Conservation (phyloP, 2,113 vertebrate species). For the Scophthalmus maximus region DNA sequence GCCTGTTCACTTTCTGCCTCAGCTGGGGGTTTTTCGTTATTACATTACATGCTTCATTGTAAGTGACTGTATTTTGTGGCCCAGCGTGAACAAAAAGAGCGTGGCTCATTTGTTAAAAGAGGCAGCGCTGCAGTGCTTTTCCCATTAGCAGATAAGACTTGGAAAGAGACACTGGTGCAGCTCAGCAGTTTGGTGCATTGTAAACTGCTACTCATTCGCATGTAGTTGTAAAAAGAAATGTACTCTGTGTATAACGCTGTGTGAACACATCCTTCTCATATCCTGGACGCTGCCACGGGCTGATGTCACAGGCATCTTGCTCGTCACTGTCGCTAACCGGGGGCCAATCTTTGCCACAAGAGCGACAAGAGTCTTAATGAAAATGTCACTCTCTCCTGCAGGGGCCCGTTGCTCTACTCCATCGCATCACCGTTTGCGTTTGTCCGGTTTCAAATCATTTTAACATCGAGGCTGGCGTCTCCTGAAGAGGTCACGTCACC, state of each 20-base stretch:
- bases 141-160: conserved; percentile 31
- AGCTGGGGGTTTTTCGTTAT: conserved; percentile 19
- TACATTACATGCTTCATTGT: conserved; percentile 25
- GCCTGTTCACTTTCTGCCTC: conserved; percentile 33
- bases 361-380: conserved; percentile 35
- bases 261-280: too few relatives aligned
- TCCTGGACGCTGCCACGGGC: not conserved
- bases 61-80: conserved; percentile 3
- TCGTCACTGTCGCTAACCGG: not conserved
- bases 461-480: conserved; percentile 34
- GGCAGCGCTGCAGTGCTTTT: conserved; percentile 31
- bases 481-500: conserved; percentile 24
- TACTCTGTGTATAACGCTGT: too few relatives aligned
- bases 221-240: not conserved
- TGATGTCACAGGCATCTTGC: not conserved
- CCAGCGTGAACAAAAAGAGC: not conserved
- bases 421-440: not conserved
- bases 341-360: not conserved
- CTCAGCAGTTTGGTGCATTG: conserved; percentile 8
- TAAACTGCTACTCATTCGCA: too few relatives aligned
- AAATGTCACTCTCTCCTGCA: conserved; percentile 42
- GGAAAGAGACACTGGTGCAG: not conserved
- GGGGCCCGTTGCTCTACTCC: conserved; percentile 12
- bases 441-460: conserved; percentile 43
- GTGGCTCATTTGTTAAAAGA: conserved; percentile 29